Base-by-base conservation (phyloP, 2,797 vertebrate species). In the Manis javanica region DNA sequence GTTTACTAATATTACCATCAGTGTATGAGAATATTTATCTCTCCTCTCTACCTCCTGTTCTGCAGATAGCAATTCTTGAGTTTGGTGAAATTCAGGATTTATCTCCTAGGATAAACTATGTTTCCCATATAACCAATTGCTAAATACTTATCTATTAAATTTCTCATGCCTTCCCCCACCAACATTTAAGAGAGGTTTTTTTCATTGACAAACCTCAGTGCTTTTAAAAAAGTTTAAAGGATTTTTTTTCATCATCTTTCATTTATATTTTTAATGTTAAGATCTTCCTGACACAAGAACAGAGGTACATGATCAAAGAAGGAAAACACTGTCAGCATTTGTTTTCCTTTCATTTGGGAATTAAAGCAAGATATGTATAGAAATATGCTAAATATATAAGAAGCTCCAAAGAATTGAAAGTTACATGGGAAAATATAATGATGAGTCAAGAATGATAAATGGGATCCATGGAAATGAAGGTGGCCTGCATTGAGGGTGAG, bases 391-490 rank as follows among this genome's bases (percentile, higher is more conserved):
- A 69, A 16, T 9, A 64, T 87, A 39, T 79, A 90, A 72, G 69
- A 84, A 72, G 19, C 71, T 81, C 37, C 84, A 51, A 92, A 72
- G 55, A 64, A 39, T 46, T 63, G 69, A 63, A 91, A 77, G 46
- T 71, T 87, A 55, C 3, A 55, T 84, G 31, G 31, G 87, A 95
- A 96, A 95, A 79, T n/a, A 90, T n/a, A 89, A 26, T 74, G 94
- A 87, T 49, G 12, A 87, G 37, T 72, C 46, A 90, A 84, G 46
- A 72, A 51, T 49, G 46, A 57, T 61, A 90, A 90, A 63, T 16
- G 12, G 46, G 78, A 74, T 24, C 59, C 51, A 24, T 77, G 49
- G 55, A 87, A 55, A 94, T 81, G 13, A 94, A 92, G 15, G 37
- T 84, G 34, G 49, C 55, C n/a, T 51, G 23, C 18, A 57, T 7